phyloP scores from a whole-genome alignment of 2,113 vertebrate species.

The Chauna torquata region DNA sequence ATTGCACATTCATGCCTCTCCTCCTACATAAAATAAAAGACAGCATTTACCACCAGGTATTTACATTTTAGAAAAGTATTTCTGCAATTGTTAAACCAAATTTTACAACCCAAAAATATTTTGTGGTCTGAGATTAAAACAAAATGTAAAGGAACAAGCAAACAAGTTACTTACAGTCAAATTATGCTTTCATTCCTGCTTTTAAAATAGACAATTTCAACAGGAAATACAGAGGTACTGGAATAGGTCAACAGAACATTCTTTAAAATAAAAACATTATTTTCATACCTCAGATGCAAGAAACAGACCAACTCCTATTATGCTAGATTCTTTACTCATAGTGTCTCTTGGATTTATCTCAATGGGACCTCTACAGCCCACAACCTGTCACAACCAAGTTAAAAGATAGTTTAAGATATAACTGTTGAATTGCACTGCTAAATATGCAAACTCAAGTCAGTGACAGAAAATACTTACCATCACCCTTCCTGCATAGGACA shows the following conservation, averaged over 20 bases:
- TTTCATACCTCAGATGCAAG: constrained; percentile 80
- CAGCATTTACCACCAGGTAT: not conserved
- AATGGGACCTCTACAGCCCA: constrained; percentile 86
- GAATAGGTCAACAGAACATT: not conserved
- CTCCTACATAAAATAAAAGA: constrained; percentile 63
- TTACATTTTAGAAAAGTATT: not conserved
- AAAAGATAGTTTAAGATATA: not conserved
- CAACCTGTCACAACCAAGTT: constrained; percentile 73
- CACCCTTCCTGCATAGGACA: constrained; percentile 81
- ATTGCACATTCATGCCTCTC: constrained; percentile 72
- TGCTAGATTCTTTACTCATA: constrained; percentile 87
- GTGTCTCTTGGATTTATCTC: constrained; percentile 90
- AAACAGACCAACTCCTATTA: constrained; percentile 81
- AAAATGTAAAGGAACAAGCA: not conserved
- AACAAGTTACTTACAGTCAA: not conserved
- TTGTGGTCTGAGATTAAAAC: not conserved
- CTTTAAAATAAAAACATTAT: not conserved
- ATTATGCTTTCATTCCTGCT: not conserved
- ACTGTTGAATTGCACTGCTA: fast-evolving
- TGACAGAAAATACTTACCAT: constrained; percentile 73
- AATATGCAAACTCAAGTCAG: not conserved
- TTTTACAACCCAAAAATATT: not conserved
- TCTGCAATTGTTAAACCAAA: not conserved
- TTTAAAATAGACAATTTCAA: not conserved
- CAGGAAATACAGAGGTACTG: not conserved